phyloP scores from a whole-genome alignment of 2,888 invertebrate species.

The Machimus rusticus region DNA sequence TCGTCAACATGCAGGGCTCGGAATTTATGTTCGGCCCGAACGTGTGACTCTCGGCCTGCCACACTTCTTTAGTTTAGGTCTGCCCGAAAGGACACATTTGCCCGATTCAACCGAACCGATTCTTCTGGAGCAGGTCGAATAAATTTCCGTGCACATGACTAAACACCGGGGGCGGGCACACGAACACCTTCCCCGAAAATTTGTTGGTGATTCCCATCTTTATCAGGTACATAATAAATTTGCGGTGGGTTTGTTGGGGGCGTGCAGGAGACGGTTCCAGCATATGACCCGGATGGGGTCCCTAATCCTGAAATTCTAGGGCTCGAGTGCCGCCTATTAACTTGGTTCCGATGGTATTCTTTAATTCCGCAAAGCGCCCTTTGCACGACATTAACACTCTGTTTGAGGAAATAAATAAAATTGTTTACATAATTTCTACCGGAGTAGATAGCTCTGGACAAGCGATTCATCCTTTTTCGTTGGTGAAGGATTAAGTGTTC shows the following conservation, averaged over 20 bases:
- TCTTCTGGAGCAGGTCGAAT: neutral
- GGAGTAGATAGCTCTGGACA: neutral
- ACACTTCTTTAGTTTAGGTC: neutral
- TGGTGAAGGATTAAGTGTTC: neutral
- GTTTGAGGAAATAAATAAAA: conserved; percentile 6
- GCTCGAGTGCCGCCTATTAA: neutral
- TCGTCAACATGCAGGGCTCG: neutral
- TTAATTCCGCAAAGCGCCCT: neutral
- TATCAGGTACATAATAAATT: neutral
- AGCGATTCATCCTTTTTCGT: neutral
- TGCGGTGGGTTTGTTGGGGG: neutral
- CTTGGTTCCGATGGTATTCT: neutral
- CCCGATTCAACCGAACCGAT: neutral
- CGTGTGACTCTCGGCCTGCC: neutral
- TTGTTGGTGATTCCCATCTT: neutral
- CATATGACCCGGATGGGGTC: neutral
- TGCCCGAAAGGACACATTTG: neutral
- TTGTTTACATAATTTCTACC: neutral
- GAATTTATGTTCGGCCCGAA: neutral
- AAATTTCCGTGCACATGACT: neutral
- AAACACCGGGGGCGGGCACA: neutral
- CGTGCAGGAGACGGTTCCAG: neutral
- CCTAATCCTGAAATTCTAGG: neutral
- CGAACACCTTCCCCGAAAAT: neutral
- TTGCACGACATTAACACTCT: conserved; percentile 1